Evolutionary conservation across 92 coral and sea anemone species (phyloP), one percentile per base, ranked within the genome.

Genomic region (Paragorgia papillata): DNA sequence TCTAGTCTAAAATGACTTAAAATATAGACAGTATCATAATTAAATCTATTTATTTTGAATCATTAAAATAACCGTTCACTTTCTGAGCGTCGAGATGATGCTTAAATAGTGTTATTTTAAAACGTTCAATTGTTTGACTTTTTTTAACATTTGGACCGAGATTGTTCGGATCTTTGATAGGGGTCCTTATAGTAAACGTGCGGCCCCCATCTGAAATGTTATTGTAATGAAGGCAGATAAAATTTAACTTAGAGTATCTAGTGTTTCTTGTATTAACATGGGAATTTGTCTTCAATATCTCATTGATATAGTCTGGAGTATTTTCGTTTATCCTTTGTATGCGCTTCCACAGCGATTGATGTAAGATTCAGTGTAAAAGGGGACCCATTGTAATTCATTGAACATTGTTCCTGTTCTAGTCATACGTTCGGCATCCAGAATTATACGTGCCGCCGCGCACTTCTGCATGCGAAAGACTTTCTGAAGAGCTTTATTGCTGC

Each of bases 401-500:
- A 40, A 63, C 40, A 81, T 24, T 0, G 41, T 15, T 15, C 61
- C 39, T 25, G 84, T 32, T 33, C 46, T 49, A 17, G 67, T 44
- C 13, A 35, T 57, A 9, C 74, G 62, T 43, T 73, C 37, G 40
- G 85, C 75, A 28, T 39, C 74, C 26, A 81, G 64, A 12, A 73
- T 81, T 27, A 62, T 61, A 18, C 85, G 46, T 22, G 75, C 53
- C 85, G n/a, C n/a, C 18, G 39, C 85, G 37, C 81, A 31, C 44
- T 81, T 73, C 64, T 81, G 81, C 64, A 73, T 44, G 26, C 63
- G 43, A 30, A 81, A 51, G 10, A 80, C 48, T 61, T 80, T 69
- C 40, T 69, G 46, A 1, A 80, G 69, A 29, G 14, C 61, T 20
- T 57, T 59, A 53, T 54, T 69, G 13, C 50, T 80, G 28, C 75